Evolutionary conservation across 2,113 vertebrate genomes (phyloP), one percentile per base, ranked within the genome.

Genomic region (Agelaius phoeniceus): DNA sequence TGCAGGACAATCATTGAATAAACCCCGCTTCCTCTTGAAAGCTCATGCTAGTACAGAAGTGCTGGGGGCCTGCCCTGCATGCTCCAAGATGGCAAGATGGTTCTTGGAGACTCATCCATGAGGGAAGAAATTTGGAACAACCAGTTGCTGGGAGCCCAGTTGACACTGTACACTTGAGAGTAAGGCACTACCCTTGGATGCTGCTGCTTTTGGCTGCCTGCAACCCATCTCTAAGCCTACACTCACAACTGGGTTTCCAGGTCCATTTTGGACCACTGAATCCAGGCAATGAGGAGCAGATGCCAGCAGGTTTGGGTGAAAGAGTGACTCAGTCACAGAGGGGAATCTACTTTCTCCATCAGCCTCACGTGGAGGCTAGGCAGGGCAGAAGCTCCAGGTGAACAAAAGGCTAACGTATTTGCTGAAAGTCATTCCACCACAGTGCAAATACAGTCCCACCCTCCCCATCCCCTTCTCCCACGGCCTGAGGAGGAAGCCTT

Each of bases 401-500:
- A 91, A 95, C 31, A 41, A 87, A 91, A 89, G 62, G 52, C 93
- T 91, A 2, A 49, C 16, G 58, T 35, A 21, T 33, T 51, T 79
- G 80, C 77, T 74, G 44, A 61, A 91, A 92, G 69, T 87, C 1
- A 5, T 63, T 92, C 95, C 89, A 93, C 41, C 82, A 24, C 41
- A 65, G 72, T 31, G 84, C 3, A 22, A 94, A 68, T 16, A 35
- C 77, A 68, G 90, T 46, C 94, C 95, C 90, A 43, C 84, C 96
- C 96, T 0, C 72, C 90, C 96, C 92, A 1, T 63, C 92, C 96
- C 97, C 90, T 93, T 95, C 55, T 97, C 96, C 96, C 97, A 15
- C 43, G 95, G 97, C 94, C 93, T 93, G 84, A 94, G 94, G 87
- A 96, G 96, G 94, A 89, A 95, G 96, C 95, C 88, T 86, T 94